Percentiles rank a stretch among this genome's conserved stretches.
Evolutionary conservation across 2,888 invertebrate species (phyloP).

Genomic region (Nematopogon swammerdamellus): DNA sequence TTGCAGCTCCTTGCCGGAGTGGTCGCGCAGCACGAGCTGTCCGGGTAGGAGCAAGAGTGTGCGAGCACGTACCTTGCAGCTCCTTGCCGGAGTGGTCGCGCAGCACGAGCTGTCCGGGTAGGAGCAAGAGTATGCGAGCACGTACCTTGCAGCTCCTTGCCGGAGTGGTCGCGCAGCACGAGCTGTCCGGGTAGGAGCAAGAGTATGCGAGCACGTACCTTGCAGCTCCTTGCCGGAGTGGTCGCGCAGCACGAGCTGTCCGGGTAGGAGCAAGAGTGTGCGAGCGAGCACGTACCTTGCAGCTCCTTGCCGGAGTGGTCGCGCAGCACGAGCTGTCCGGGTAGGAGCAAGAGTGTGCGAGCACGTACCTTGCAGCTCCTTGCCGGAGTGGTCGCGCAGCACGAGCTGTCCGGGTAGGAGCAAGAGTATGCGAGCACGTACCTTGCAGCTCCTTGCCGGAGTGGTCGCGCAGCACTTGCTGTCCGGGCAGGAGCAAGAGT

Average conservation of each 20-base stretch:
- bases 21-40: constrained; percentile 64
- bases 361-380: constrained; percentile 15
- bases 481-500: constrained; percentile 47
- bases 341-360: too few species aligned
- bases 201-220: constrained; percentile 45
- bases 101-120: too few species aligned
- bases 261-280: too few species aligned
- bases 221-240: constrained; percentile 60
- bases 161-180: constrained; percentile 61
- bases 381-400: constrained; percentile 14
- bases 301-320: constrained; percentile 14
- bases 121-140: too few species aligned
- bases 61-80: constrained; percentile 53
- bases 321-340: too few species aligned
- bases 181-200: too few species aligned
- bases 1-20: constrained; percentile 62
- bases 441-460: constrained; percentile 65
- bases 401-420: too few species aligned
- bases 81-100: constrained; percentile 63
- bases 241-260: constrained; percentile 72
- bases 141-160: constrained; percentile 66
- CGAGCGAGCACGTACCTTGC: constrained; percentile 19
- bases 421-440: too few species aligned
- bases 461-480: constrained; percentile 68
- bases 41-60: too few species aligned